Evolutionary conservation across 2,888 invertebrate genomes (phyloP), one percentile per base, ranked within the genome.

Genomic region (Pheosia tremula): DNA sequence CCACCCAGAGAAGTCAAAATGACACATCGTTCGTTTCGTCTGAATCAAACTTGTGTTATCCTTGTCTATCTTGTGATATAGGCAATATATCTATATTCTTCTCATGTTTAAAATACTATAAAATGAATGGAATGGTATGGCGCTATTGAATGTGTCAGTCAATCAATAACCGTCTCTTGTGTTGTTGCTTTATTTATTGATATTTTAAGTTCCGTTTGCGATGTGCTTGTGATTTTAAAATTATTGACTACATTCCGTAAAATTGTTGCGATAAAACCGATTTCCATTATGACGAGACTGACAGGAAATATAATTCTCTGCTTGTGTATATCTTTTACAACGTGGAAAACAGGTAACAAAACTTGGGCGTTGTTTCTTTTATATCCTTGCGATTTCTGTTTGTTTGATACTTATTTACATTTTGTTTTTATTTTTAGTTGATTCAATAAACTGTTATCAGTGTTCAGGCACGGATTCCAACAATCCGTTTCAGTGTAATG

Each of bases 401-500:
- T 66, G 76, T 78, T 67, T 62, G 67, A 76, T 80, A 73, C 68
- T 77, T 64, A 75, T 72, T 72, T 69, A 72, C 56, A 56, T 67
- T 79, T 74, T 66, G 58, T 74, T 85, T 71, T 85, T 71, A 69
- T 77, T 86, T 88, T 85, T 91, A 96, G 96, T 94, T 66, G 73
- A 88, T 78, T 95, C 95, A 67, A 96, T 98, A 80, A 93, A 95
- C 77, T 99, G 99, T 89, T 98, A 97, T 90, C 97, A 97, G 83
- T 99, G 99, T 91, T 96, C 96, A 77, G 98, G 98, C 50, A 97
- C 97, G 52, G 96, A 97, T 84, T 96, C 96, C 38, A 86, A 91
- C 56, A 93, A 95, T 80, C 97, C 97, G 11, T 97, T 97, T 88
- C 96, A 97, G 85, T 98, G 98, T 89, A 96, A 96, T 84, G 97